Conservation (phyloP, 2,113 vertebrate species). For the Clarias batrachus region DNA sequence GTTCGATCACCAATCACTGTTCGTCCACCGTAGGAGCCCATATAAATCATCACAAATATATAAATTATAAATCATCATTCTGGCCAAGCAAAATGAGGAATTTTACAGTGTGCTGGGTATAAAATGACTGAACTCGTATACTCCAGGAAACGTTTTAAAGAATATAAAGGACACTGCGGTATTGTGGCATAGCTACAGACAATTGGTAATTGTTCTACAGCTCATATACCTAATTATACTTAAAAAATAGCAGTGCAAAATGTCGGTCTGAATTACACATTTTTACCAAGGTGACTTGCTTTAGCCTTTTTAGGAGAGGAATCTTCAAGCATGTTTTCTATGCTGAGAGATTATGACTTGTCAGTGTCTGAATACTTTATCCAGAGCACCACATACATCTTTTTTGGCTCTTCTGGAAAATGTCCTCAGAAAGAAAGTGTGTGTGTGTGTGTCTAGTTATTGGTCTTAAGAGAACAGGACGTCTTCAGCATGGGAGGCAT, state of each 20-base stretch:
- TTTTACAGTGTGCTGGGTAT: neutral
- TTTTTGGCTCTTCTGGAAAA: conserved; percentile 14
- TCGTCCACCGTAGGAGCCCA: neutral
- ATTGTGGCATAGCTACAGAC: neutral
- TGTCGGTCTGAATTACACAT: neutral
- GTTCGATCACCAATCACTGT: neutral
- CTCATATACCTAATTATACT: neutral
- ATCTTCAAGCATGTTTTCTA: conserved; percentile 13
- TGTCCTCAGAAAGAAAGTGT: neutral
- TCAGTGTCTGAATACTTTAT: conserved; percentile 26
- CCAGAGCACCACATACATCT: conserved; percentile 26
- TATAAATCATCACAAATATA: neutral
- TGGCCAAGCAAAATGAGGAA: neutral
- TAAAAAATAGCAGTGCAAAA: conserved; percentile 1
- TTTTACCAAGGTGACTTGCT: neutral
- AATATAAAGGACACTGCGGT: neutral
- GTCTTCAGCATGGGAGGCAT: conserved; percentile 19
- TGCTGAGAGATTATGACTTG: conserved; percentile 29
- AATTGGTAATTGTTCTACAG: neutral
- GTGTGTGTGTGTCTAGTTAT: neutral
- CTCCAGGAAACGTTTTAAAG: neutral
- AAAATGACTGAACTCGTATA: neutral
- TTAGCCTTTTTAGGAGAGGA: conserved; percentile 49
- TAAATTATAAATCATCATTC: too few species aligned
- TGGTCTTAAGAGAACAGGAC: neutral